Evolutionary conservation across 2,888 invertebrate genomes (phyloP).

Genomic region (Mimumesa dahlbomi): DNA sequence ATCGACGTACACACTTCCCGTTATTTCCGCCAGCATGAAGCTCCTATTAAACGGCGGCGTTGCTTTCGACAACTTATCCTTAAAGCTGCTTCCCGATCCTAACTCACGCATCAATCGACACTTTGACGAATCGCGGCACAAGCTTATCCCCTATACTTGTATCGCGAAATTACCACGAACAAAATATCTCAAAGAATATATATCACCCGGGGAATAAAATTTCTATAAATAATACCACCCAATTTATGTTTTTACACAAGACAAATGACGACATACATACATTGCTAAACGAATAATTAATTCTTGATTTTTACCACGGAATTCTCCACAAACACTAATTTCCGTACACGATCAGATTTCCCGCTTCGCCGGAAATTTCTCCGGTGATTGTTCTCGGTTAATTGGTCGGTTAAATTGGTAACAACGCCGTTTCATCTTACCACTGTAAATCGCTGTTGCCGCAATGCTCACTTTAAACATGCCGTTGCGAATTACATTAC

Average conservation of each 20-base stretch:
- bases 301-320: too few species aligned
- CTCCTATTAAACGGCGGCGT: not conserved
- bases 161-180: too few species aligned
- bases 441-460: conserved; percentile 5
- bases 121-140: conserved; percentile 3
- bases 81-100: not conserved
- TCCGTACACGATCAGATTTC: too few species aligned
- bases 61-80: conserved; percentile 12
- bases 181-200: too few species aligned
- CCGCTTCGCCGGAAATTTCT: conserved; percentile 20
- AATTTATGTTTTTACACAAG: too few species aligned
- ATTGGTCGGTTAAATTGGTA: conserved; percentile 11
- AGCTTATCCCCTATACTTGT: too few species aligned
- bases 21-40: conserved; percentile 10
- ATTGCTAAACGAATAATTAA: too few species aligned
- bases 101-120: conserved; percentile 5
- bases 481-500: not conserved
- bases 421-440: conserved; percentile 18
- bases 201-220: not conserved
- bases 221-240: too few species aligned
- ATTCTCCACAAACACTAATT: too few species aligned
- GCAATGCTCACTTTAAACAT: not conserved
- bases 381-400: conserved; percentile 4
- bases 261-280: too few species aligned
- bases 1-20: not conserved